Base-by-base conservation (phyloP, 2,888 invertebrate genomes). In the Tinea semifulvella region DNA sequence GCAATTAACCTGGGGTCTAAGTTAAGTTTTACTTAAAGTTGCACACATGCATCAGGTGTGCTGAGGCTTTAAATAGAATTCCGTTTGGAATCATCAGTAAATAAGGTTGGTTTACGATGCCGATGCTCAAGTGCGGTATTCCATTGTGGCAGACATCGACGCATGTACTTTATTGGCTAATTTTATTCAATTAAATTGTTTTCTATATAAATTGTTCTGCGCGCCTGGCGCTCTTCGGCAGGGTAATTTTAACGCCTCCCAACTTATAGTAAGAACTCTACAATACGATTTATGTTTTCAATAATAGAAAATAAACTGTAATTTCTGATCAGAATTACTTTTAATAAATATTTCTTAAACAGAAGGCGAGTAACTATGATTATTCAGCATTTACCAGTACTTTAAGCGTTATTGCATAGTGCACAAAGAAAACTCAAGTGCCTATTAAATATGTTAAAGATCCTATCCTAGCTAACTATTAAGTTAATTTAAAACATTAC, bases 181-280 rank as follows among this genome's bases (percentile, higher is more conserved):
- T 79, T 79, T 79, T 69, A 71, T 77, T 74, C 79, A 77, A 79
- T 79, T 77, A 77, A 76, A 77, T 73, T 73, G 75, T 76, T 74
- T 67, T 57, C 57, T n/a, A n/a, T n/a, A n/a, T n/a, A n/a, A n/a
- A n/a, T n/a, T n/a, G 59, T 56, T 61, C 63, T 60, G 56, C 58
- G 57, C 63, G 57, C 52, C 60, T 59, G 55, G 58, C 58, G 55
- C 46, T 42, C 42, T 19, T 25, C n/a, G 52, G 51, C 56, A 49
- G 54, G 56, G 54, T 60, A 63, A 60, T 68, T 71, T 74, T 70
- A 72, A 66, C 74, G 68, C 72, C 63, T 67, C 50, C 59, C 53
- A 65, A 73, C 65, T 73, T 71, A 74, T 70, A 65, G 69, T 46
- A 35, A 45, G 39, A 25, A 22, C 66, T 31, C 35, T 36, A 27